These are phyloP conservation scores for Cetonia aurata DNA, from an alignment of 2,888 invertebrate species.

Conservation along the genomic window DNA sequence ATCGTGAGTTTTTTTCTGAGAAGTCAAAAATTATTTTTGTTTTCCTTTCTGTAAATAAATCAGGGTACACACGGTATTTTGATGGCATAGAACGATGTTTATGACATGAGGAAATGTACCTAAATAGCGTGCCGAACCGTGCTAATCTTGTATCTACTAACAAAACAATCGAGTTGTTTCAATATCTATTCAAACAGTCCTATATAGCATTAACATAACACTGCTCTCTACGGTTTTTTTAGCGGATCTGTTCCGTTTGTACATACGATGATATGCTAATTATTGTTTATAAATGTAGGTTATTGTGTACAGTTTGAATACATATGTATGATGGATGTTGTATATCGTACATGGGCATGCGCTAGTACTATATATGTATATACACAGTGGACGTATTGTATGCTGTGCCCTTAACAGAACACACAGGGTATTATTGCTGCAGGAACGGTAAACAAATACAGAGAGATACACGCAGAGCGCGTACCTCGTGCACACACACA, in stretches of 20 bases:
- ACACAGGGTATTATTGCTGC: conserved; percentile 1
- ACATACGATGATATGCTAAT: conserved; percentile 18
- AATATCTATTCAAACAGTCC: background rate
- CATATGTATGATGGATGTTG: conserved; percentile 18
- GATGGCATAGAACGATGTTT: too few species aligned
- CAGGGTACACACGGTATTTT: too few species aligned
- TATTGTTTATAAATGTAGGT: conserved; percentile 26
- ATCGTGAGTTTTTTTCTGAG: too few species aligned
- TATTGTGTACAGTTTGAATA: conserved; percentile 13
- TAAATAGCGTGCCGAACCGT: too few species aligned
- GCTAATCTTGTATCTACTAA: too few species aligned
- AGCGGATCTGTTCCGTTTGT: conserved; percentile 1
- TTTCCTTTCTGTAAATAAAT: too few species aligned
- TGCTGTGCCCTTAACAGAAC: conserved; percentile 24
- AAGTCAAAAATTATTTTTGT: too few species aligned
- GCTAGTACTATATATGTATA: background rate
- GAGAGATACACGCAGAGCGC: background rate
- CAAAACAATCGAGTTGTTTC: too few species aligned
- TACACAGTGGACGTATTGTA: conserved; percentile 23
- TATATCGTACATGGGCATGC: conserved; percentile 9
- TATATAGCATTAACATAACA: background rate
- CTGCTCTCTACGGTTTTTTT: conserved; percentile 6
- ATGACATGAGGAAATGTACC: too few species aligned
- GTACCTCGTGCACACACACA: background rate
- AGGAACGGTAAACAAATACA: conserved; percentile 25